Percentiles rank a stretch among this genome's conserved stretches.
phyloP scores from a whole-genome alignment of 2,797 vertebrate species.

The Lates japonicus region DNA sequence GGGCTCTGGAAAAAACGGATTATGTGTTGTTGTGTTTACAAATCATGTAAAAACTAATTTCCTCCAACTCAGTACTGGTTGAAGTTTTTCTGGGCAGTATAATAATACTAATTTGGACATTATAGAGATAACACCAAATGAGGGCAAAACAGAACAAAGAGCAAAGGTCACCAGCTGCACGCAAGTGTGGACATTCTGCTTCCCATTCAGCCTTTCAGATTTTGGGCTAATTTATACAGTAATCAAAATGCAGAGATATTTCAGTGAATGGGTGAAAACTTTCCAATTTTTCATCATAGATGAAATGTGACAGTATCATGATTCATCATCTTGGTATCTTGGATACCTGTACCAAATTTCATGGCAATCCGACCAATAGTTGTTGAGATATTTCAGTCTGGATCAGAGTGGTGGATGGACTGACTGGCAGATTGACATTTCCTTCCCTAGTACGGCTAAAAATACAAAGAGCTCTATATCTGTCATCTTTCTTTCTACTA shows the following conservation, averaged over 20 bases:
- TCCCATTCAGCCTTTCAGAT: not conserved
- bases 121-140: not conserved
- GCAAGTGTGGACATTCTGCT: not conserved
- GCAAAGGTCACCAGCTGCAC: not conserved
- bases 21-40: not conserved
- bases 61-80: not conserved
- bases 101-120: not conserved
- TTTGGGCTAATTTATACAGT: not conserved
- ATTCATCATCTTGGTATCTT: too few relatives aligned
- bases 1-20: not conserved
- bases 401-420: too few relatives aligned
- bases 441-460: too few relatives aligned
- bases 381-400: too few relatives aligned
- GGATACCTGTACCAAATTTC: too few relatives aligned
- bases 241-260: not conserved
- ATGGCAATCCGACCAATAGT: too few relatives aligned
- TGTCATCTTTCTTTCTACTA: too few relatives aligned
- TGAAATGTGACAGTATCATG: too few relatives aligned
- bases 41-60: slow-evolving; percentile 16
- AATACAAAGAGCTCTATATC: too few relatives aligned
- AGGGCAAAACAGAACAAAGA: too few relatives aligned
- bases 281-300: too few relatives aligned
- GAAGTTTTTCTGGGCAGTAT: not conserved
- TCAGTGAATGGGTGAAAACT: not conserved
- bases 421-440: too few relatives aligned